phyloP scores from a whole-genome alignment of 2,888 invertebrate species.

The Eledone cirrhosa region DNA sequence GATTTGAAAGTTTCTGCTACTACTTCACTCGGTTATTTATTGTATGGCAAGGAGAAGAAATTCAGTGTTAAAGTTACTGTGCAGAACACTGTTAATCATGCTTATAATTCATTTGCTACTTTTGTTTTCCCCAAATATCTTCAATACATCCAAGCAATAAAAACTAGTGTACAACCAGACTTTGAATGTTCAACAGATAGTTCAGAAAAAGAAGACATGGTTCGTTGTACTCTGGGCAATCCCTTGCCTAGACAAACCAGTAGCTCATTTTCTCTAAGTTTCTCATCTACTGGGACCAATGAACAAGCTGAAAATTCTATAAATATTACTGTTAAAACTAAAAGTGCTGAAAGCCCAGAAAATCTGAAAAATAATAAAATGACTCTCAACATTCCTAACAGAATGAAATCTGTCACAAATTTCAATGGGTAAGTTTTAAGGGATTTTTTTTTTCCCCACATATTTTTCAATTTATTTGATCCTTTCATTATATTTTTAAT shows the following conservation, averaged over 20 bases:
- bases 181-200: not conserved
- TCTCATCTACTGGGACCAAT: not conserved
- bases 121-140: not conserved
- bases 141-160: not conserved
- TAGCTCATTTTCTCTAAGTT: not conserved
- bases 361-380: not conserved
- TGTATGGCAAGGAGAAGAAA: not conserved
- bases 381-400: not conserved
- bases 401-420: not conserved
- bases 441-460: too few species aligned
- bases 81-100: not conserved
- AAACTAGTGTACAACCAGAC: not conserved
- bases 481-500: too few species aligned
- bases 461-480: too few species aligned
- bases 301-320: not conserved
- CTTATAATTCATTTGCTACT: constrained; percentile 4
- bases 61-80: not conserved
- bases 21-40: not conserved
- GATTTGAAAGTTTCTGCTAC: not conserved
- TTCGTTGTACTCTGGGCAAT: not conserved
- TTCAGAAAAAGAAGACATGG: not conserved
- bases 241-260: not conserved
- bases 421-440: constrained; percentile 11
- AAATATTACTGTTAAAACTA: not conserved
- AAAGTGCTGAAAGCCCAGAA: not conserved